Conservation (phyloP, 1,140 invertebrate genomes). For the Drosophila elegans region DNA sequence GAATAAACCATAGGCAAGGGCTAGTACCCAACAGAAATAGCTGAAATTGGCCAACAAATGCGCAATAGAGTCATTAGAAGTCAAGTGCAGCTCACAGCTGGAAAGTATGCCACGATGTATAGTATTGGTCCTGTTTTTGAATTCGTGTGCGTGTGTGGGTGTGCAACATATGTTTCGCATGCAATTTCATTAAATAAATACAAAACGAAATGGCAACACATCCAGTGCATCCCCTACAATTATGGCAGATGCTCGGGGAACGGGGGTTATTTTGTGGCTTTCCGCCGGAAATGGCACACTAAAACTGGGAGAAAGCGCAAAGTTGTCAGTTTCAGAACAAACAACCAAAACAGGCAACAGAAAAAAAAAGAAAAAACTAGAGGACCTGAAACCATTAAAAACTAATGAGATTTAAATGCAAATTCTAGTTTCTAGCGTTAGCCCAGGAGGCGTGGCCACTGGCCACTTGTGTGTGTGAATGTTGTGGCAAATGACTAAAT, state of each 20-base stretch:
- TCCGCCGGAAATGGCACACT: slow-evolving; percentile 68
- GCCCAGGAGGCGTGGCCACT: slow-evolving; percentile 20
- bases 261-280: slow-evolving; percentile 55
- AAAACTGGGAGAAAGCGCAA: slow-evolving; percentile 46
- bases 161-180: slow-evolving; percentile 67
- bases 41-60: slow-evolving; percentile 36
- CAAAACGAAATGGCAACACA: slow-evolving; percentile 52
- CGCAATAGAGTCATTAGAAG: slow-evolving; percentile 62
- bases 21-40: slow-evolving; percentile 17
- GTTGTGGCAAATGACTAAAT: slow-evolving; percentile 76
- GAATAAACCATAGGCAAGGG: slow-evolving; percentile 12
- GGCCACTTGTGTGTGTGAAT: slow-evolving; percentile 33
- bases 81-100: slow-evolving; percentile 49
- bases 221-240: slow-evolving; percentile 29
- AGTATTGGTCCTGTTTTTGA: slow-evolving; percentile 9
- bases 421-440: slow-evolving; percentile 58
- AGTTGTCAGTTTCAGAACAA: slow-evolving; percentile 52
- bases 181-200: slow-evolving; percentile 78
- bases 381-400: slow-evolving; percentile 76
- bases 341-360: slow-evolving; percentile 35
- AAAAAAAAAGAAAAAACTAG: slow-evolving; percentile 41
- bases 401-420: slow-evolving; percentile 83
- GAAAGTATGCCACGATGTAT: slow-evolving; percentile 37
- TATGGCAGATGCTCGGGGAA: slow-evolving; percentile 31
- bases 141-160: not conserved